Evolutionary conservation across 35 echinoderm and acorn worm genomes (phyloP).

Genomic region (Acanthaster planci): DNA sequence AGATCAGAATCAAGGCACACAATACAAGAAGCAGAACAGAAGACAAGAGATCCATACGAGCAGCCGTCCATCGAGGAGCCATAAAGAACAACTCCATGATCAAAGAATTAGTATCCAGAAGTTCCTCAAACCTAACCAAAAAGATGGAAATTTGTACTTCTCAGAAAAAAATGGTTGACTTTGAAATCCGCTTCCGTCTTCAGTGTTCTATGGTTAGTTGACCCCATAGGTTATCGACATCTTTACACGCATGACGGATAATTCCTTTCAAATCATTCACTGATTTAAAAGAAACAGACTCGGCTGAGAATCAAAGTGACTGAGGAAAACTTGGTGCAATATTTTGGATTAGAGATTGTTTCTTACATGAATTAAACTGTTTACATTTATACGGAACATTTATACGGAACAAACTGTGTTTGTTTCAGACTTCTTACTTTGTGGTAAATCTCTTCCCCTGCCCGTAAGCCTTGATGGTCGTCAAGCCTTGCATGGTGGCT

Average conservation of each 20-base stretch:
- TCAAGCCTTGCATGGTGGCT: slow-evolving; percentile 62
- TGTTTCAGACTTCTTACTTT: slow-evolving; percentile 26
- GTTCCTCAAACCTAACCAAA: slow-evolving; percentile 37
- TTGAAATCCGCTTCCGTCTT: no score
- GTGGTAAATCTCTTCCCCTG: slow-evolving; percentile 59
- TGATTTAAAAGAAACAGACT: no score
- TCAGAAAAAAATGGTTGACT: no score
- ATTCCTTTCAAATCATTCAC: no score
- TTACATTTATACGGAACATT: not conserved
- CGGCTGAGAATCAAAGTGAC: no score
- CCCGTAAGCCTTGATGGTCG: slow-evolving; percentile 70
- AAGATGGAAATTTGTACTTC: no score
- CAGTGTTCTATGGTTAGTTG: no score
- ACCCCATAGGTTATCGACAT: no score
- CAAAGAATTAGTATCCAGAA: slow-evolving; percentile 57
- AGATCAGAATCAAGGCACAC: not conserved
- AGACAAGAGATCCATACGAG: slow-evolving; percentile 48
- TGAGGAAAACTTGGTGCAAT: no score
- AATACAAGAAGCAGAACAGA: not conserved
- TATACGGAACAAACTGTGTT: no score
- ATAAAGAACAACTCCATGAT: slow-evolving; percentile 40
- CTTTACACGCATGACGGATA: no score
- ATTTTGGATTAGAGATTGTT: not conserved
- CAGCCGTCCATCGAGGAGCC: slow-evolving; percentile 37
- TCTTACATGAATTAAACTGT: not conserved